Evolutionary conservation across 2,797 vertebrate genomes (phyloP), one percentile per base, ranked within the genome.

Genomic region (Acrocephalus scirpaceus): DNA sequence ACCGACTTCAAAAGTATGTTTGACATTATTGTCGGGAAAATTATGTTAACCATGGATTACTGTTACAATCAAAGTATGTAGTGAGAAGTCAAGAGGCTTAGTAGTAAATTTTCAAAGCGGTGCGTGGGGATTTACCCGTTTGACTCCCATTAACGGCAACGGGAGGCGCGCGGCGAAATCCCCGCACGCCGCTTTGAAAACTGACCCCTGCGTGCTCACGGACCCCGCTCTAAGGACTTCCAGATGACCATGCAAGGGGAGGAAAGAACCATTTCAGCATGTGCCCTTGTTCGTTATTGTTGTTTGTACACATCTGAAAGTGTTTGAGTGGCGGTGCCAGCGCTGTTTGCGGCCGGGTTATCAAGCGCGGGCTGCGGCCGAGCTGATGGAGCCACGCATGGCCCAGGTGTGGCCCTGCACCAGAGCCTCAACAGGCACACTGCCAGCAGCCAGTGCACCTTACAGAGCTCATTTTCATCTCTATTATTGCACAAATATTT

Each of bases 21-120:
- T 97, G 97, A 97, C 97, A 97, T 97, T 97, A 97, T 97, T 97
- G 97, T 97, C 94, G 95, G 95, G 97, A 97, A 97, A 97, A 97
- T 97, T 97, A 97, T 97, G 97, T 97, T 97, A 97, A 97, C 97
- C 94, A 93, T 97, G 97, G 97, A 97, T 97, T 97, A 97, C 96
- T 97, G 97, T 97, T 97, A 97, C 97, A 97, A 97, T 97, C 97
- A 97, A 97, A 97, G 97, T 96, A 93, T 97, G 97, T 95, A 97
- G 97, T 97, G 97, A 97, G 97, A 98, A 97, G 97, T 94, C 94
- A 95, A 93, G 94, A 97, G 91, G 88, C 95, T 96, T 96, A 98
- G 94, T 94, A 96, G 97, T 96, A 96, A 97, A 97, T 95, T 96
- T 96, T 97, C 94, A 97, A 97, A 97, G 97, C 95, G 53, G 77